Base-by-base conservation (phyloP, 1,140 invertebrate species). In the Thaumetopoea pityocampa region DNA sequence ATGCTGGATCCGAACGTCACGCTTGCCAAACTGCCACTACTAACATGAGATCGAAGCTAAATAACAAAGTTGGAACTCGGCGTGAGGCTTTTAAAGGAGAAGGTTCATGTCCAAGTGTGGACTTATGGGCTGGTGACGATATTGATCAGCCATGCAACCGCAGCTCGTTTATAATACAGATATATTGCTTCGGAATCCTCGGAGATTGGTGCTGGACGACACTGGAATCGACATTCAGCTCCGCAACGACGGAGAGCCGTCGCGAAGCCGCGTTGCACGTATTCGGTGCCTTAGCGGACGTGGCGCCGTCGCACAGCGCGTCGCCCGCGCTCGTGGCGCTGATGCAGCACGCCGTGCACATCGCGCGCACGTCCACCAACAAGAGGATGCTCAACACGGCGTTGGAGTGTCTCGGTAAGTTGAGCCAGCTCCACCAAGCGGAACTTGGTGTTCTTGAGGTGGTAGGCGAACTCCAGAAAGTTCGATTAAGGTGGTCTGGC, bases 181-280 rank as follows among this genome's bases (percentile, higher is more conserved):
- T 93, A 79, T 96, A 96, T 71, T 95, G 94, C 76, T 94, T 92
- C 67, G 91, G 90, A 55, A 89, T 97, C 0, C 76, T 97, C 1
- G 87, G 90, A 20, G 87, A 91, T 9, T 87, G 90, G 52, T 88
- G 68, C 34, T 80, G 73, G 73, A 22, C 94, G 46, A 58, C 95
- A 5, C 86, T 62, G 54, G 73, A 54, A 67, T 74, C 53, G 50
- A 88, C 59, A 62, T 83, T 37, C 43, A 28, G 34, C 3, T 34
- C 20, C 5, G 60, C 53, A 14, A 34, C 20, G 11, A 51, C 36
- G 0, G 71, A 81, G 28, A 68, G 77, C 32, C 92, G 91, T 88
- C 89, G 90, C 47, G 87, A 98, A 68, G 91, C 93, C 1, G 90
- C 91, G 24, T 87, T 97, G 48, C 94, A 93, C 84, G 92, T 93